A percentile compares a stretch with the other conserved stretches of the same genome.
Conservation (phyloP, 2,888 invertebrate species). For the Empis livida region DNA sequence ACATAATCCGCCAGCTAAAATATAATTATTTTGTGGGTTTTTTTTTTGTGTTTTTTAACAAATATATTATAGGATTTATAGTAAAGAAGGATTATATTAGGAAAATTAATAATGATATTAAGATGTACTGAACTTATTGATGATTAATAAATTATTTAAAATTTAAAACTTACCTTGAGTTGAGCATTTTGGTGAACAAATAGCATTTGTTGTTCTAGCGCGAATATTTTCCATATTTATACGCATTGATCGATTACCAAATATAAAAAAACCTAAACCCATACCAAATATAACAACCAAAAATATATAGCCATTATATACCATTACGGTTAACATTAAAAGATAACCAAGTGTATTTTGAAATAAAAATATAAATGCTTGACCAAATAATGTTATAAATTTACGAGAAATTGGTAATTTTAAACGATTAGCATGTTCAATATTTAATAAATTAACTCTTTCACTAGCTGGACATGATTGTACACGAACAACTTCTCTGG, state of each 20-base stretch:
- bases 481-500: conserved; percentile 15
- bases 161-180: conserved; percentile 18
- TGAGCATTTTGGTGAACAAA: conserved; percentile 33
- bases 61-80: too few species aligned
- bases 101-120: too few species aligned
- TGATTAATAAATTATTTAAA: too few species aligned
- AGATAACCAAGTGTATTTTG: conserved; percentile 51
- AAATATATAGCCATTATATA: conserved; percentile 54
- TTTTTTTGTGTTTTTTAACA: too few species aligned
- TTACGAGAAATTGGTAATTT: conserved; percentile 7
- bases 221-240: conserved; percentile 40
- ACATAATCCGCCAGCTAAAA: neutral
- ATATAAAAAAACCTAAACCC: conserved; percentile 43
- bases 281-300: conserved; percentile 52
- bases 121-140: too few species aligned
- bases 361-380: conserved; percentile 18
- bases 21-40: too few species aligned
- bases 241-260: conserved; percentile 40
- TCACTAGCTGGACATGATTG: conserved; percentile 16
- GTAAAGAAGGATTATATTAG: too few species aligned
- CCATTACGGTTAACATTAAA: conserved; percentile 61
- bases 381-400: conserved; percentile 9
- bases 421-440: conserved; percentile 1
- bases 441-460: conserved; percentile 15
- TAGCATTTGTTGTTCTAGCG: conserved; percentile 32